phyloP scores from a whole-genome alignment of 2,888 invertebrate species.

The Beris morrisii region DNA sequence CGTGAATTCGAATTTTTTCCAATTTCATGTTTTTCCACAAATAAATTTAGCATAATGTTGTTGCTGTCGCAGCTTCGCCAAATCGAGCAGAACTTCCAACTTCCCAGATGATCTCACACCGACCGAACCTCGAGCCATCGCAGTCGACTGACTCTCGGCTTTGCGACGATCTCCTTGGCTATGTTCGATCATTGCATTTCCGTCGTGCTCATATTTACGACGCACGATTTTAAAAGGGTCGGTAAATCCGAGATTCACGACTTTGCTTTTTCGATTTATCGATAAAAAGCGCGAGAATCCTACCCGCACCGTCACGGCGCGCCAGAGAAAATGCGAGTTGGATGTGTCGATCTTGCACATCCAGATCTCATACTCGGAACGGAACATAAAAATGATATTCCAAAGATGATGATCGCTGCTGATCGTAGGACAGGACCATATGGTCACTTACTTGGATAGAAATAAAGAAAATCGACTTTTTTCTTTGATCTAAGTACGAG shows the following conservation, averaged over 20 bases:
- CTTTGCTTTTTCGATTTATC: conserved; percentile 29
- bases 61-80: too few species aligned
- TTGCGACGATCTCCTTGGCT: too few species aligned
- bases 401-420: too few species aligned
- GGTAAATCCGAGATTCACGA: conserved; percentile 30
- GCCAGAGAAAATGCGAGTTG: conserved; percentile 8
- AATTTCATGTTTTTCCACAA: too few species aligned
- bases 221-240: conserved; percentile 25
- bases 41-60: too few species aligned
- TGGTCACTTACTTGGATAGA: conserved; percentile 22
- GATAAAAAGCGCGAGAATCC: conserved; percentile 23
- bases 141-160: too few species aligned
- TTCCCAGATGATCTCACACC: too few species aligned
- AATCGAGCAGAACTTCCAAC: too few species aligned
- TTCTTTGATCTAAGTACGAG: conserved; percentile 4
- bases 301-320: conserved; percentile 21
- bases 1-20: too few species aligned
- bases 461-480: conserved; percentile 26
- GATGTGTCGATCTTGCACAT: conserved; percentile 15
- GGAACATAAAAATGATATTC: background rate
- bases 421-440: conserved; percentile 15
- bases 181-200: conserved; percentile 25
- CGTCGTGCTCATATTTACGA: conserved; percentile 32
- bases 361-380: background rate
- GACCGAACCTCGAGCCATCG: too few species aligned